Percentiles rank a stretch among this genome's conserved stretches.
Evolutionary conservation across 2,888 invertebrate genomes (phyloP).

Genomic region (Dryadula phaetusa): DNA sequence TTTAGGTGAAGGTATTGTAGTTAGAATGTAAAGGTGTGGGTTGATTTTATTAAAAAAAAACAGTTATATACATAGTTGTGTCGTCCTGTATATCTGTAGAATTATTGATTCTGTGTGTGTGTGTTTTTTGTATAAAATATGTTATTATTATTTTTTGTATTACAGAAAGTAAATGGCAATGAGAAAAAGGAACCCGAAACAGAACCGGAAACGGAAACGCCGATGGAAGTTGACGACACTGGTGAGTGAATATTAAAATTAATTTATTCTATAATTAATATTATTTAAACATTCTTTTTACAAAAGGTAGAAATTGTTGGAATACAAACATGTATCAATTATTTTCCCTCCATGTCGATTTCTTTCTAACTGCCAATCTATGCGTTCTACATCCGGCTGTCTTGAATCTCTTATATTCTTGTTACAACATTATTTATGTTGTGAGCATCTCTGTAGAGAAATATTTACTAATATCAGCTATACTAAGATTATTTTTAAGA

Average conservation of each 20-base stretch:
- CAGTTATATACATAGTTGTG: constrained; percentile 1
- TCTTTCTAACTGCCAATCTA: no score
- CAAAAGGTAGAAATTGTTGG: no score
- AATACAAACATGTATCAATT: no score
- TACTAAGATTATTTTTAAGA: no score
- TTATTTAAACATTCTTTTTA: no score
- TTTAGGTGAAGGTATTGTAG: constrained; percentile 19
- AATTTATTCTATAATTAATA: no score
- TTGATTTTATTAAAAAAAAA: neutral
- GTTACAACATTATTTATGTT: no score
- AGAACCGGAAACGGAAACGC: constrained; percentile 46
- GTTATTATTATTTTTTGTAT: constrained; percentile 21
- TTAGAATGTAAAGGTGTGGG: neutral
- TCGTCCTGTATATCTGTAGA: constrained; percentile 21
- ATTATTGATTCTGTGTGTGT: neutral
- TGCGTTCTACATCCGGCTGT: no score
- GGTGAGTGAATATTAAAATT: constrained; percentile 51
- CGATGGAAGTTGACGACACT: constrained; percentile 77
- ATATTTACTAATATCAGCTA: no score
- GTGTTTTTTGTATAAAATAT: neutral
- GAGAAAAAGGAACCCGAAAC: constrained; percentile 62
- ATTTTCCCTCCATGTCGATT: no score
- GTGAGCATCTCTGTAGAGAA: no score
- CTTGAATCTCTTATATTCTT: no score
- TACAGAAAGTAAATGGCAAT: constrained; percentile 80